These are phyloP conservation scores for Leptinotarsa rubiginosa DNA, from an alignment of 2,888 invertebrate genomes.

Conservation along the genomic window DNA sequence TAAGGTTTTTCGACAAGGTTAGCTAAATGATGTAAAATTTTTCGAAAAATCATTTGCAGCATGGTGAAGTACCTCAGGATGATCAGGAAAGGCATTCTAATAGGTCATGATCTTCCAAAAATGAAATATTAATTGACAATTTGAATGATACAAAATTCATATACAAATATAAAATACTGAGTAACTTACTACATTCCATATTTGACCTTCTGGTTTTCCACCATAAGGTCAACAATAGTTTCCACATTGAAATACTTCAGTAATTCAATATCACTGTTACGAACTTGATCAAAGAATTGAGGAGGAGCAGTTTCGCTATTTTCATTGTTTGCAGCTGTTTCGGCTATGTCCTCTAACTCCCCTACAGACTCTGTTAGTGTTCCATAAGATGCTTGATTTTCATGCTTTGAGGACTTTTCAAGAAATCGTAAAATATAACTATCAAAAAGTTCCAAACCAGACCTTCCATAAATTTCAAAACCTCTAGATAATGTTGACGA, in stretches of 20 bases:
- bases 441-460: conserved; percentile 70
- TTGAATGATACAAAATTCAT: neutral
- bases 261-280: conserved; percentile 77
- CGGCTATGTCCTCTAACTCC: conserved; percentile 34
- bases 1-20: no score
- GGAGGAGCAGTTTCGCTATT: neutral
- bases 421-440: neutral
- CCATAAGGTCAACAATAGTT: conserved; percentile 85
- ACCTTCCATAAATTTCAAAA: conserved; percentile 79
- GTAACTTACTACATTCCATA: conserved; percentile 79
- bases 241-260: conserved; percentile 77
- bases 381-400: conserved; percentile 37
- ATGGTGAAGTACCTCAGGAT: no score
- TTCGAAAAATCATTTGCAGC: no score
- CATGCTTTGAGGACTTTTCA: neutral
- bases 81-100: no score
- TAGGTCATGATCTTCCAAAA: neutral
- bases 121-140: neutral
- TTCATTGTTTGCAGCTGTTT: conserved; percentile 8
- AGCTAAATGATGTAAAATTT: no score
- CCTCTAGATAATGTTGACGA: conserved; percentile 81
- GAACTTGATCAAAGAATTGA: conserved; percentile 73
- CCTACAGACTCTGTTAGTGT: conserved; percentile 34
- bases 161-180: neutral
- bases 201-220: conserved; percentile 86